phyloP scores from a whole-genome alignment of 2,113 vertebrate species.

The Gymnarchus niloticus region DNA sequence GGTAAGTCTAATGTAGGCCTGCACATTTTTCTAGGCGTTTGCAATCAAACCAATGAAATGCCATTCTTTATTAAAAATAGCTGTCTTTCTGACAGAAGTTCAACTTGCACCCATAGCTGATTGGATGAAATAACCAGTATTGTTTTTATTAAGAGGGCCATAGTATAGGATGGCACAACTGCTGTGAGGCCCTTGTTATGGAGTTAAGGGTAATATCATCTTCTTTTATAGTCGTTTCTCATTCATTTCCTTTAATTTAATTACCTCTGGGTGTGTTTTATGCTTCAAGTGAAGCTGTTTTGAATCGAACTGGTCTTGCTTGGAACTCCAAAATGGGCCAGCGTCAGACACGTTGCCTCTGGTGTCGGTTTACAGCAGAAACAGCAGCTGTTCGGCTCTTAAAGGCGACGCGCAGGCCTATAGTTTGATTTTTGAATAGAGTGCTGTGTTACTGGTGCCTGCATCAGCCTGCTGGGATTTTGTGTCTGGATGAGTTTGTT shows the following conservation, averaged over 20 bases:
- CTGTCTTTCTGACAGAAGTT: not conserved
- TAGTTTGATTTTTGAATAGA: constrained; percentile 8
- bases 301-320: not conserved
- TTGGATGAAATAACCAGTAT: not conserved
- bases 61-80: not conserved
- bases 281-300: constrained; percentile 2
- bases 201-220: not conserved
- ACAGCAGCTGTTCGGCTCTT: constrained; percentile 33
- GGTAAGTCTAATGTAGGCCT: too few species aligned
- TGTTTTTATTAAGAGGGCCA: not conserved
- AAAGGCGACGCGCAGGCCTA: constrained; percentile 32
- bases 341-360: not conserved
- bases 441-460: not conserved
- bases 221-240: not conserved
- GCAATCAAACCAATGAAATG: not conserved
- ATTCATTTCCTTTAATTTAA: not conserved
- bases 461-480: not conserved
- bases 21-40: not conserved
- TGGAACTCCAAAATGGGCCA: not conserved
- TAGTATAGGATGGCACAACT: not conserved
- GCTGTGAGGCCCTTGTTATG: not conserved
- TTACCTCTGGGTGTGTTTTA: not conserved
- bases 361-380: constrained; percentile 36
- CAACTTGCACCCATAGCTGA: not conserved
- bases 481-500: not conserved